Conservation (phyloP, 2,797 vertebrate species). For the Euphonia xanthogaster region DNA sequence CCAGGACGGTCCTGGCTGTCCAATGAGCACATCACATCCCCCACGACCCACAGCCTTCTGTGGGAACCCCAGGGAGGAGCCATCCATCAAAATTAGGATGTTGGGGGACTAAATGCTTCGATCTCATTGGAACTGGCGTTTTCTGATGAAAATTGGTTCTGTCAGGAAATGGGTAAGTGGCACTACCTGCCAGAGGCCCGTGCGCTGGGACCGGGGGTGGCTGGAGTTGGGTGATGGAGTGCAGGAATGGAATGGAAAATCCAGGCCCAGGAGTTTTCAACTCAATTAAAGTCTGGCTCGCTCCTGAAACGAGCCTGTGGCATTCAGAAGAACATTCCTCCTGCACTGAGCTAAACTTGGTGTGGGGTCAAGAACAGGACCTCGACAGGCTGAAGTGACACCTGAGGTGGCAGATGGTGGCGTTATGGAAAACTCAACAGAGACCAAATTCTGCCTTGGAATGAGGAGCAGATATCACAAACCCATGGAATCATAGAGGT, state of each 20-base stretch:
- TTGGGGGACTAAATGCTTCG: background rate
- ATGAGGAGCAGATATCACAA: background rate
- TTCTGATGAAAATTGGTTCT: background rate
- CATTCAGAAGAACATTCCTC: background rate
- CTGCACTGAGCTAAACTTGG: background rate
- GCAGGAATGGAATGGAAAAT: background rate
- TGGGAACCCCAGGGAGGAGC: background rate
- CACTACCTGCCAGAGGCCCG: background rate
- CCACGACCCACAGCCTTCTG: background rate
- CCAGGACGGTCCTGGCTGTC: background rate
- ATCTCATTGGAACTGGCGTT: rapidly evolving
- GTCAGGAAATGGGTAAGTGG: background rate
- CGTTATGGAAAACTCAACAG: rapidly evolving
- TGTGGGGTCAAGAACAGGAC: background rate
- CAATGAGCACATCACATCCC: background rate
- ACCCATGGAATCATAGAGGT: too few relatives aligned
- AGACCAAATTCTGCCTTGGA: background rate
- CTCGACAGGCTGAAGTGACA: rapidly evolving
- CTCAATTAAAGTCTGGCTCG: background rate
- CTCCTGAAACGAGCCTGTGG: background rate
- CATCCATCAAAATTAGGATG: background rate
- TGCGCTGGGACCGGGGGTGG: rapidly evolving
- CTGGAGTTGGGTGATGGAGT: background rate
- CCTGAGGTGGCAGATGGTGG: rapidly evolving
- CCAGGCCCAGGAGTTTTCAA: background rate